Evolutionary conservation across 2,113 vertebrate genomes (phyloP), one percentile per base, ranked within the genome.

Genomic region (Microcebus griseorufus): DNA sequence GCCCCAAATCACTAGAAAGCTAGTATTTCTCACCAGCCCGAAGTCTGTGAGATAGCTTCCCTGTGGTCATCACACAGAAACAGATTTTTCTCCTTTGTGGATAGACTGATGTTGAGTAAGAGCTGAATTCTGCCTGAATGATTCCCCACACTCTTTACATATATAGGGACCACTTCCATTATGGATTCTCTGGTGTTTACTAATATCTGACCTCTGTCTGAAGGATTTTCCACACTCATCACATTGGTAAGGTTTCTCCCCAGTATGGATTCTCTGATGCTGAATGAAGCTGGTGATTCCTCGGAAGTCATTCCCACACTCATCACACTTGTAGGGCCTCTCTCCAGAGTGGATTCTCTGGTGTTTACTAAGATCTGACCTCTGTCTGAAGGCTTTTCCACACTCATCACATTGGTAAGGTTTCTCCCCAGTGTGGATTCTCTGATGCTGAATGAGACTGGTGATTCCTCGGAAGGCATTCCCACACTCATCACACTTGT

Each of bases 201-300:
- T 82, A 88, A 96, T 93, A 10, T 93, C 96, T 92, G 90, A 95
- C 79, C 58, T 94, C 92, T 96, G 84, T 32, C 93, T 84, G 84
- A 97, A 98, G 78, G 94, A 92, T 93, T 94, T 95, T 58, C 93
- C 95, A 67, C 97, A 95, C 9, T 96, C 55, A 12, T 90, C 88
- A 85, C 96, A 98, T 53, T 92, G 83, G 87, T 96, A 97, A 70
- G 96, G 80, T n/a, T 95, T 97, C 75, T 95, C 96, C 55, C 95
- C 95, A 70, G 91, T 94, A 78, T 96, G 97, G 64, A 83, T 95
- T 93, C 96, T 92, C 67, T 92, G 91, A 53, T 93, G 95, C 37
- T 92, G 85, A 14, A 94, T 78, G 58, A 97, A 87, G 60, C 83
- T 73, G 51, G 79, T 94, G 58, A 95, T 70, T 16, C 75, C 81